Conservation (phyloP, 2,888 invertebrate genomes). For the Strigamia transsilvanica region DNA sequence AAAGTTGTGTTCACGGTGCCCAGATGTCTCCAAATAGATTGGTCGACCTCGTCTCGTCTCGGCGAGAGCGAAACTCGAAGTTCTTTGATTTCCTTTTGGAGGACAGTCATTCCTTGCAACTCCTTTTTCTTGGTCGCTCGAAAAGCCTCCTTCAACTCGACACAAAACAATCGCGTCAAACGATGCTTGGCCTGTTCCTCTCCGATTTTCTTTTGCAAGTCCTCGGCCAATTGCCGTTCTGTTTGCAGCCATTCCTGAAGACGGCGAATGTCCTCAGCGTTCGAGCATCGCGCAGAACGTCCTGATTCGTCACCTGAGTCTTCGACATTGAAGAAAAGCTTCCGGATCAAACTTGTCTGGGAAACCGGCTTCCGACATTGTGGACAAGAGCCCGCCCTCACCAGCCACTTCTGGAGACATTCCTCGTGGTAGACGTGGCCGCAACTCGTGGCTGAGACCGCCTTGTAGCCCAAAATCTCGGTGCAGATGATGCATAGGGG, state of each 20-base stretch:
- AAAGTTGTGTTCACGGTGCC: background rate
- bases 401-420: slow-evolving; percentile 35
- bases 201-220: slow-evolving; percentile 18
- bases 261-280: slow-evolving; percentile 50
- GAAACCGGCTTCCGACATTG: slow-evolving; percentile 50
- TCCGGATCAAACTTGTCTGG: slow-evolving; percentile 15
- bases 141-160: slow-evolving; percentile 38
- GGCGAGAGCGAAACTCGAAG: background rate
- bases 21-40: background rate
- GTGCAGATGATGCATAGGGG: slow-evolving; percentile 48
- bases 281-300: slow-evolving; percentile 21
- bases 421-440: slow-evolving; percentile 50
- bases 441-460: slow-evolving; percentile 46
- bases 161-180: slow-evolving; percentile 24
- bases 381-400: slow-evolving; percentile 24
- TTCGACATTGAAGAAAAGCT: slow-evolving; percentile 48
- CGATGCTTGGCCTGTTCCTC: slow-evolving; percentile 45
- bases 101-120: background rate
- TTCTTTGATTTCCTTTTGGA: slow-evolving; percentile 12
- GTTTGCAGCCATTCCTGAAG: slow-evolving; percentile 54
- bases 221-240: slow-evolving; percentile 11
- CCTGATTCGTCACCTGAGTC: slow-evolving; percentile 30
- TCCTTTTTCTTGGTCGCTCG: slow-evolving; percentile 4
- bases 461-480: slow-evolving; percentile 17
- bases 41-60: background rate